Percentiles rank a stretch among this genome's conserved stretches.
Evolutionary conservation across 92 coral and sea anemone species (phyloP).

Genomic region (Palythoa caribaeorum): DNA sequence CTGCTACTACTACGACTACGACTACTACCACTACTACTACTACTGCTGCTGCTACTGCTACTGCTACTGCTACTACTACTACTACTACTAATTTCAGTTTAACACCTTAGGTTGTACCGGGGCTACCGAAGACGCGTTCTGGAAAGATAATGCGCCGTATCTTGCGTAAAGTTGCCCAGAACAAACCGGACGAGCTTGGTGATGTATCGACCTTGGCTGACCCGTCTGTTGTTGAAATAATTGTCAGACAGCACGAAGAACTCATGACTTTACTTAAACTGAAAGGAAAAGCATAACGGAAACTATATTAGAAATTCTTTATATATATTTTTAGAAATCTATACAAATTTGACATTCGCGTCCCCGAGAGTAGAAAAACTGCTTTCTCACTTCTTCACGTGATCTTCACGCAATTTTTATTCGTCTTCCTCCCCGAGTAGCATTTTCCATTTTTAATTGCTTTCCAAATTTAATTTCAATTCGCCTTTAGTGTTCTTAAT

Average conservation of each 20-base stretch:
- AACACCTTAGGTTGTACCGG: conserved; percentile 85
- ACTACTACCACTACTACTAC: neutral
- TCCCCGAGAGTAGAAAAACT: neutral
- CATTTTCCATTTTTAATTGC: no score
- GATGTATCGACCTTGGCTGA: conserved; percentile 97
- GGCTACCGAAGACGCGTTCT: conserved; percentile 97
- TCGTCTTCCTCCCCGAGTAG: neutral
- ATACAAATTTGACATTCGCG: neutral
- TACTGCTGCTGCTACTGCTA: neutral
- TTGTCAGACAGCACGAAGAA: conserved; percentile 82
- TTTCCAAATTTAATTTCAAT: neutral
- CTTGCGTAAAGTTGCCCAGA: conserved; percentile 93
- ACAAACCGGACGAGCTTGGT: conserved; percentile 92
- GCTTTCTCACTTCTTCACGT: neutral
- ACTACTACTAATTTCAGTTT: neutral
- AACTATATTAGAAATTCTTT: neutral
- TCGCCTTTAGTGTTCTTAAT: neutral
- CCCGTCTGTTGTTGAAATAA: conserved; percentile 92
- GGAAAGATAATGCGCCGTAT: conserved; percentile 99
- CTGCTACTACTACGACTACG: neutral
- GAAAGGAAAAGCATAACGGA: conserved; percentile 39
- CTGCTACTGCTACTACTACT: neutral
- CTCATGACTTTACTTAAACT: conserved; percentile 68
- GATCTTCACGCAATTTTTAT: no score
- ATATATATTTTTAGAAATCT: neutral